Evolutionary conservation across 2,888 invertebrate genomes (phyloP), one percentile per base, ranked within the genome.

Genomic region (Hemithea aestivaria): DNA sequence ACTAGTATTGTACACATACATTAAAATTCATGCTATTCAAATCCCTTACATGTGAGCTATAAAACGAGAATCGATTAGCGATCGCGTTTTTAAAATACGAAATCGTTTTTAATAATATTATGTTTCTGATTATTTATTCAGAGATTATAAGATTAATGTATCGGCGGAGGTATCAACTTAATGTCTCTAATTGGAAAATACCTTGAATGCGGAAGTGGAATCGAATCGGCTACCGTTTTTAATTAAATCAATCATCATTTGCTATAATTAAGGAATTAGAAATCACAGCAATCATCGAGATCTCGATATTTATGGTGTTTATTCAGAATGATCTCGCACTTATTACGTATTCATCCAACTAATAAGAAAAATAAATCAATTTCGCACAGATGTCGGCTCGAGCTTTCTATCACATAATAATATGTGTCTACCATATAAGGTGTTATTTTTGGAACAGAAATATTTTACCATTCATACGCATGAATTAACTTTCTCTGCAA

Each of bases 31-130:
- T 42, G 3, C 29, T 42, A 42, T 42, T 42, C 23, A 37, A 42
- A 42, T 42, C 41, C 41, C 41, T 33, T 16, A 16, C 16, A 35
- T 37, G 22, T 29, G 20, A 22, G 41, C 33, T 39, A 38, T 50
- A 48, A 50, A 53, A 46, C 46, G 39, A 46, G 44, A 53, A 53
- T 53, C 41, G 48, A 48, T 49, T 49, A 47, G 44, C 41, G 34
- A 48, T 50, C 44, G 40, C 42, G 22, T 45, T 30, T 41, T 36
- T 26, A 27, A 29, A 31, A 42, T 37, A 34, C 36, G 12, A 33
- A 42, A 27, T 37, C 33, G 16, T 12, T 20, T 33, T 33, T 22
- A 35, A n/a, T n/a, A n/a, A n/a, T n/a, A n/a, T n/a, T n/a, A 39
- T 39, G 21, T 39, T 35, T 36, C 34, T 40, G 28, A 45, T 53